Conservation (phyloP, 2,797 vertebrate genomes). For the Falco novaeseelandiae region DNA sequence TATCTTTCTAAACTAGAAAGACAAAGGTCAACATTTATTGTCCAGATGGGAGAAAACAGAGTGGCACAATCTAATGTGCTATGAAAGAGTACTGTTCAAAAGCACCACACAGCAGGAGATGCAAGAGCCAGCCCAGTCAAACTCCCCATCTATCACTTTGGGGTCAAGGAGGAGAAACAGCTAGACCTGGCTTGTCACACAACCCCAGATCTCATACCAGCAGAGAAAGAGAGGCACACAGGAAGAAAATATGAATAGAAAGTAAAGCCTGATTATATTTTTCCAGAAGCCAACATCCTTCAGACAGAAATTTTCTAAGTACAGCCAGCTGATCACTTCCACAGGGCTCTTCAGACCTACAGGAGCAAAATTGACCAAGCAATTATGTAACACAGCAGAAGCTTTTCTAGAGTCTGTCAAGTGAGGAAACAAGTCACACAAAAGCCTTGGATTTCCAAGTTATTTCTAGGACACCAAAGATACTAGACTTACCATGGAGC, state of each 20-base stretch:
- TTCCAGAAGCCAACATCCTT: not conserved
- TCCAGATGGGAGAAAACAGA: not conserved
- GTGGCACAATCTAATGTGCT: not conserved
- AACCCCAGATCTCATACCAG: not conserved
- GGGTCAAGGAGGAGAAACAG: not conserved
- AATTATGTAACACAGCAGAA: not conserved
- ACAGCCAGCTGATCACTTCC: not conserved
- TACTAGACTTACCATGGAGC: not conserved
- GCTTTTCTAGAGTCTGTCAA: not conserved
- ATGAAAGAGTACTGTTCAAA: not conserved
- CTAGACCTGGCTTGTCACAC: not conserved
- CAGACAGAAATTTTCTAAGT: not conserved
- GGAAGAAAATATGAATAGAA: not conserved
- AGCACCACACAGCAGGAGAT: not conserved
- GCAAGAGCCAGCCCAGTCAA: not conserved
- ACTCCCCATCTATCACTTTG: not conserved
- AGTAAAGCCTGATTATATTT: not conserved
- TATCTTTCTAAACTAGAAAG: not conserved
- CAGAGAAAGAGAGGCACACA: not conserved
- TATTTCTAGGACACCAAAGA: not conserved
- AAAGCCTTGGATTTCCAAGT: not conserved
- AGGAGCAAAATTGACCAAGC: not conserved
- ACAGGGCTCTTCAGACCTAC: not conserved
- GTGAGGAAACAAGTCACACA: not conserved
- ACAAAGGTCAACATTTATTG: not conserved